Evolutionary conservation across 1,140 invertebrate genomes (phyloP).

Genomic region (Lucilia sericata): DNA sequence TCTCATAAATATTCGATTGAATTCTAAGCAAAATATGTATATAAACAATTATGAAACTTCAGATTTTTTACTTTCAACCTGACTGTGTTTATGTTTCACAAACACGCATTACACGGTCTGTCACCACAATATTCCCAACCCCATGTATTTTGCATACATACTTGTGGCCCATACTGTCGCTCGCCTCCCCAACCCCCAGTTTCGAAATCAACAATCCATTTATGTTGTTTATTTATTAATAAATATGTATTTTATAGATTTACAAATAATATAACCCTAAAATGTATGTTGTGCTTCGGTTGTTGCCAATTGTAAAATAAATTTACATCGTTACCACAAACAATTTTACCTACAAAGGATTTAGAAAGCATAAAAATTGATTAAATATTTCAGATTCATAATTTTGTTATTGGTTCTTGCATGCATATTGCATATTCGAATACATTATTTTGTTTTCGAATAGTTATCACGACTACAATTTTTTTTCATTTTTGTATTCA

Average conservation of each 20-base stretch:
- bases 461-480: too few relatives aligned
- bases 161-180: not conserved
- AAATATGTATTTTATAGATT: not conserved
- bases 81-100: slow-evolving; percentile 39
- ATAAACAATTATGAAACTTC: slow-evolving; percentile 12
- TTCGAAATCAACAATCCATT: slow-evolving; percentile 17
- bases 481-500: too few relatives aligned
- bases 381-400: too few relatives aligned
- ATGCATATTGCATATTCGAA: too few relatives aligned
- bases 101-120: slow-evolving; percentile 66
- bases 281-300: too few relatives aligned
- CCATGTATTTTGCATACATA: not conserved
- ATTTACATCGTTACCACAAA: not conserved
- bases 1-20: slow-evolving; percentile 23
- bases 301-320: not conserved
- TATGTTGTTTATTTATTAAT: slow-evolving; percentile 37
- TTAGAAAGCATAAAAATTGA: too few relatives aligned
- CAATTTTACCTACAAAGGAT: too few relatives aligned
- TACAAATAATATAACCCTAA: not conserved
- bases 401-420: too few relatives aligned
- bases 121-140: slow-evolving; percentile 52
- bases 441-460: too few relatives aligned
- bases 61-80: not conserved
- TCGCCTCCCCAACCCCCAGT: not conserved
- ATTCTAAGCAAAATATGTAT: slow-evolving; percentile 21